Base-by-base conservation (phyloP, 2,888 invertebrate genomes). In the Scaptomyza cyrtandrae region DNA sequence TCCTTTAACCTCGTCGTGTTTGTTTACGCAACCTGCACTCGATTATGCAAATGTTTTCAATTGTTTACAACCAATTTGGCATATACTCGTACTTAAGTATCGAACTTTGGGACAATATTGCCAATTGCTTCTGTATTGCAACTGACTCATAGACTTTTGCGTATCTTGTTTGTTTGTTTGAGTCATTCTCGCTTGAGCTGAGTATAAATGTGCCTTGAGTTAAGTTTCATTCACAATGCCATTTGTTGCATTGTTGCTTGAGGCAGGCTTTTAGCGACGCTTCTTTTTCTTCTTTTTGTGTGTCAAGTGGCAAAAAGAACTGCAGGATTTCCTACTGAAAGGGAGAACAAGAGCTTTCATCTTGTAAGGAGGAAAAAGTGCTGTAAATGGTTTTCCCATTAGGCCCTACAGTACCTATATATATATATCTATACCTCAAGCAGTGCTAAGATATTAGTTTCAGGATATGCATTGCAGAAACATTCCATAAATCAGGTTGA, bases 311-410 rank as follows among this genome's bases (percentile, higher is more conserved):
- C 29, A 31, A 60, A 14, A 11, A 61, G 10, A 58, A 46, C 62
- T 77, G 63, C 74, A 78, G 75, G 75, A 75, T 78, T 48, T 78
- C 73, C 75, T 67, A 59, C 58, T 61, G 44, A 41, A 9, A 16
- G 41, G 5, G 16, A 41, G 35, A 35, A 11, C 1, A 39, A n/a
- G 9, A 37, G 37, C 72, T 77, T 74, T 74, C 77, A 77, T 55
- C 67, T 54, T 37, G 19, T n/a, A n/a, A 35, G 35, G 2, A 7
- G 31, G 29, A 10, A 27, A 71, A 76, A 66, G 73, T 57, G 53
- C 49, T 61, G 63, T 57, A 60, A 75, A 75, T 78, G 75, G 54
- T 37, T 75, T 75, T 58, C 37, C 75, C 78, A 78, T 78, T 78
- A 74, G 58, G 46, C 44, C 19, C 19, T 19, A n/a, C n/a, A 19